These are phyloP conservation scores for Suncus etruscus DNA, from an alignment of 2,113 vertebrate genomes.

Conservation along the genomic window DNA sequence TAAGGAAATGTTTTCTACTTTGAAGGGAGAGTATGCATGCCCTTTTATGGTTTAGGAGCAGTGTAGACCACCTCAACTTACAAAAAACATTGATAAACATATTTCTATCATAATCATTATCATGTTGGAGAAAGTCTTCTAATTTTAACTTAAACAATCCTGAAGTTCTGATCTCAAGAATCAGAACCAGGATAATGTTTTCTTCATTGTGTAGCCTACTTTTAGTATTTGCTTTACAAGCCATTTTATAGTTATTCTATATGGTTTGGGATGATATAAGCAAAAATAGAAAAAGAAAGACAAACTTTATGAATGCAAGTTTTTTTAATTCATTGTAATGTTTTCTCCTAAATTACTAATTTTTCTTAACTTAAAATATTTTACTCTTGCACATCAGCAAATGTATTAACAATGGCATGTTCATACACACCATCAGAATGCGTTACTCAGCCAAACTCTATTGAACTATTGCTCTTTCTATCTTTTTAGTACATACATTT, in stretches of 20 bases:
- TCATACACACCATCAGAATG: neutral
- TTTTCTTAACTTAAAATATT: no score
- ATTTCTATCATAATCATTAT: neutral
- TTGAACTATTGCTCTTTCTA: neutral
- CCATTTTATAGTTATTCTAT: no score
- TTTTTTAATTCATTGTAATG: neutral
- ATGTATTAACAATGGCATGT: no score
- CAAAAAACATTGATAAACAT: no score
- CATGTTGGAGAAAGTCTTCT: neutral
- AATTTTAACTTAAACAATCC: neutral
- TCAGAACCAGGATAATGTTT: neutral
- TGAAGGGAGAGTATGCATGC: no score
- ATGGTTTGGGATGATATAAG: neutral
- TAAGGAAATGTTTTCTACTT: neutral
- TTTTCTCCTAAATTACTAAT: neutral
- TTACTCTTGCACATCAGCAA: neutral
- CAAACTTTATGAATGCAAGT: no score
- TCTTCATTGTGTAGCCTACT: neutral
- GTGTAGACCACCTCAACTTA: no score
- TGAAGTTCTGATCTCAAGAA: neutral
- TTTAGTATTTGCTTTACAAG: no score
- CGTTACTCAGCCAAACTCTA: neutral
- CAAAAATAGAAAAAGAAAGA: neutral
- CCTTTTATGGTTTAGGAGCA: no score
- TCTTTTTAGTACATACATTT: neutral